Evolutionary conservation across 2,888 invertebrate species (phyloP).

Genomic region (Lamellibrachia columna): DNA sequence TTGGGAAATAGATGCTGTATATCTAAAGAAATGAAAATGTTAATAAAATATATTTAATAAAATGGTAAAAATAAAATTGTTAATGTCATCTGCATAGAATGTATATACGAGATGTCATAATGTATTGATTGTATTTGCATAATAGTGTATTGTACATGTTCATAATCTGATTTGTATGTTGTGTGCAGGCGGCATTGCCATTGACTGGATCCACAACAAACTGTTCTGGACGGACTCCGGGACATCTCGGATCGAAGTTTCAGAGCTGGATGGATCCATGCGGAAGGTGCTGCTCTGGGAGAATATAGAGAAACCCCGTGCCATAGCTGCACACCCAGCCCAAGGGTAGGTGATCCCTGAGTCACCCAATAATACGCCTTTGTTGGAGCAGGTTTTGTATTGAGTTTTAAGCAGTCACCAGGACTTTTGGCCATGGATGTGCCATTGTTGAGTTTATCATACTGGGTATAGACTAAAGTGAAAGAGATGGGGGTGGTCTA

Average conservation of each 20-base stretch:
- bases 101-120: not conserved
- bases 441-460: no score
- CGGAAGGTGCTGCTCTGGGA: constrained; percentile 86
- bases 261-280: constrained; percentile 70
- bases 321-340: constrained; percentile 84
- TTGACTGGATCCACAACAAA: constrained; percentile 67
- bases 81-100: no score
- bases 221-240: constrained; percentile 68
- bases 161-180: not conserved
- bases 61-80: not conserved
- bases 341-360: constrained; percentile 66
- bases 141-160: not conserved
- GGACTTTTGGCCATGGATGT: not conserved
- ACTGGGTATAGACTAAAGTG: no score
- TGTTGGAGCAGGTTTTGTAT: not conserved
- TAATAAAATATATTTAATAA: not conserved
- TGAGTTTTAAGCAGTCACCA: not conserved
- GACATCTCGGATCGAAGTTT: constrained; percentile 66
- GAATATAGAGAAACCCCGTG: constrained; percentile 84
- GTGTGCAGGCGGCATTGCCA: constrained; percentile 61
- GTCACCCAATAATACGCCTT: not conserved
- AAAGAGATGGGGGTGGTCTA: no score
- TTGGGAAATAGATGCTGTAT: not conserved
- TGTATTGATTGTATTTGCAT: not conserved
- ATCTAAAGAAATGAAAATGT: not conserved